Conservation (phyloP, 2,888 invertebrate genomes). For the Acanthopleura granulata region DNA sequence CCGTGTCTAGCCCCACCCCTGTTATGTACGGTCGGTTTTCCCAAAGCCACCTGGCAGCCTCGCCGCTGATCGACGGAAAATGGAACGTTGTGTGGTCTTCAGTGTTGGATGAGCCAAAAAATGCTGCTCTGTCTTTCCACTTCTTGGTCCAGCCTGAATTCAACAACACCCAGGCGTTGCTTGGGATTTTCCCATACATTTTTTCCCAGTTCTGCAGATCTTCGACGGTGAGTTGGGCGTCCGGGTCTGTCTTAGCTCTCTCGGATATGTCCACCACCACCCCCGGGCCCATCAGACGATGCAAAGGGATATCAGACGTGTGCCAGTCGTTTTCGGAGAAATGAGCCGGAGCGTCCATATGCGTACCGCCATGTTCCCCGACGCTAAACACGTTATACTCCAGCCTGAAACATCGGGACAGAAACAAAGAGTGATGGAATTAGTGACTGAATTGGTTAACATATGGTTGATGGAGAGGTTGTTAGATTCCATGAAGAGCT, state of each 20-base stretch:
- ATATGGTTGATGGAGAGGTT: too few relatives aligned
- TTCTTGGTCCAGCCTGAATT: conserved; percentile 13
- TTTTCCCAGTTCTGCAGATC: not conserved
- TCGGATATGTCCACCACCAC: conserved; percentile 8
- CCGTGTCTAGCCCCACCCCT: not conserved
- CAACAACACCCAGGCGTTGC: not conserved
- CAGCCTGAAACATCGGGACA: conserved; percentile 10
- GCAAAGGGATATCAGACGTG: conserved; percentile 72
- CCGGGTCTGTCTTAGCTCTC: not conserved
- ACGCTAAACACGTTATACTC: not conserved
- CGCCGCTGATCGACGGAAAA: conserved; percentile 11
- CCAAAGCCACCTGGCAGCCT: not conserved
- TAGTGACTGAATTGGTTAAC: too few relatives aligned
- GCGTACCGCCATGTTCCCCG: conserved; percentile 12
- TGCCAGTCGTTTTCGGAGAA: conserved; percentile 64
- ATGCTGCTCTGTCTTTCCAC: not conserved
- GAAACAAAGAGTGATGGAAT: too few relatives aligned
- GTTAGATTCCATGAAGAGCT: too few relatives aligned
- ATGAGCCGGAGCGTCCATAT: conserved; percentile 16
- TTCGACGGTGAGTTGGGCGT: not conserved
- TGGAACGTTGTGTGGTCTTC: not conserved
- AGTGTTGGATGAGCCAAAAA: not conserved
- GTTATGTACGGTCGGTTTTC: conserved; percentile 8
- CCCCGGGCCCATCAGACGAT: conserved; percentile 55
- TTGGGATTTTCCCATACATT: not conserved